Percentiles rank a stretch among this genome's conserved stretches.
Evolutionary conservation across 1,140 invertebrate species (phyloP).

Genomic region (Leguminivora glycinivorella): DNA sequence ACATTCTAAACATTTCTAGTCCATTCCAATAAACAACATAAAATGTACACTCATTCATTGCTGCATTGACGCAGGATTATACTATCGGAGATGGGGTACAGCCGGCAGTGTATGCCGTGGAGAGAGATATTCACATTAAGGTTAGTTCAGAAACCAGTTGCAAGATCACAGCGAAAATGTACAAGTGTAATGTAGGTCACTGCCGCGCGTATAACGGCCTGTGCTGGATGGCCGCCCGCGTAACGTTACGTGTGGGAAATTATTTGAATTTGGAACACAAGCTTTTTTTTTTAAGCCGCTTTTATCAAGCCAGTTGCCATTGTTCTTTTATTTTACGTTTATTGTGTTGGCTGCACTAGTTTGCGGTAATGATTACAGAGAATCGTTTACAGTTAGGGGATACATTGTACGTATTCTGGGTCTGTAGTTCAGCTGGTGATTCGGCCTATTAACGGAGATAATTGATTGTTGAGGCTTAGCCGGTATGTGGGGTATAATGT

Average conservation of each 20-base stretch:
- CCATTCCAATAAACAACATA: constrained; percentile 18
- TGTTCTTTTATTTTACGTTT: constrained; percentile 59
- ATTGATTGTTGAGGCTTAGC: constrained; percentile 20
- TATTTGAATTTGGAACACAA: constrained; percentile 75
- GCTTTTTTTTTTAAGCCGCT: constrained; percentile 63
- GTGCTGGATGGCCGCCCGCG: constrained; percentile 74
- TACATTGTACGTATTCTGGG: constrained; percentile 25
- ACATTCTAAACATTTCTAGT: constrained; percentile 30
- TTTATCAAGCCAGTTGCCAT: constrained; percentile 62
- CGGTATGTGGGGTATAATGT: constrained; percentile 10
- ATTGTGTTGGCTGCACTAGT: constrained; percentile 60
- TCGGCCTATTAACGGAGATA: constrained; percentile 24
- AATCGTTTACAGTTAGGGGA: constrained; percentile 59
- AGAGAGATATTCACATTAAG: constrained; percentile 49
- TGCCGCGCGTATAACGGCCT: constrained; percentile 74
- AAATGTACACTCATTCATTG: constrained; percentile 32
- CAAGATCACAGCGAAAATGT: constrained; percentile 60
- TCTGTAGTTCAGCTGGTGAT: constrained; percentile 11
- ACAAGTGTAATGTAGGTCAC: constrained; percentile 68
- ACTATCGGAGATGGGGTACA: constrained; percentile 27
- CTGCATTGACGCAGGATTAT: not conserved
- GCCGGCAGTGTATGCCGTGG: constrained; percentile 46
- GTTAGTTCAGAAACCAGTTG: constrained; percentile 59
- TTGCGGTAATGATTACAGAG: constrained; percentile 46
- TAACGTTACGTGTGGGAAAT: constrained; percentile 79